Evolutionary conservation across 1,140 invertebrate species (phyloP).

Genomic region (Pachyrhynchus sulphureomaculatus): DNA sequence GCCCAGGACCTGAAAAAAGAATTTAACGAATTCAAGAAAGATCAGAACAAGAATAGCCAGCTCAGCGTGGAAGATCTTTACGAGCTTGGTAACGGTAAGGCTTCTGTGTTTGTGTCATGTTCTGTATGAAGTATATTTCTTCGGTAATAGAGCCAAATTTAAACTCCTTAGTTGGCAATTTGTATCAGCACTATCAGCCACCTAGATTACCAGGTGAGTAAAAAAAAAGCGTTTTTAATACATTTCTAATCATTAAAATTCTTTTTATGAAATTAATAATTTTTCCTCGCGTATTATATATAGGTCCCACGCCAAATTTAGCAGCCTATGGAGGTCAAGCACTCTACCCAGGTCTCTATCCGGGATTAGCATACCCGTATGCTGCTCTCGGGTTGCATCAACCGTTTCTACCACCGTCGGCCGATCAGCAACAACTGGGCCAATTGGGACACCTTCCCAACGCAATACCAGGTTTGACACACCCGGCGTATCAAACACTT

Average conservation of each 20-base stretch:
- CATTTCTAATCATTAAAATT: too few relatives aligned
- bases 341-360: constrained; percentile 44
- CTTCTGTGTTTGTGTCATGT: not conserved
- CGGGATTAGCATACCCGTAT: constrained; percentile 38
- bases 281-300: not conserved
- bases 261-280: too few relatives aligned
- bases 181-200: constrained; percentile 13
- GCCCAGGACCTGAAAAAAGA: constrained; percentile 61
- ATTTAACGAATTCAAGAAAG: constrained; percentile 62
- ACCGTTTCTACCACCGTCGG: constrained; percentile 10
- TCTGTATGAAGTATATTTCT: not conserved
- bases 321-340: constrained; percentile 19
- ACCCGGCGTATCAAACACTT: constrained; percentile 17
- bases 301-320: not conserved
- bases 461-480: constrained; percentile 27
- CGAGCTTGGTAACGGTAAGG: constrained; percentile 50
- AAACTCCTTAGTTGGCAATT: constrained; percentile 9
- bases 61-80: constrained; percentile 60
- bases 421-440: constrained; percentile 12
- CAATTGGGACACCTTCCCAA: constrained; percentile 13
- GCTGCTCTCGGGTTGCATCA: constrained; percentile 36
- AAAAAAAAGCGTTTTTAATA: too few relatives aligned
- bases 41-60: constrained; percentile 58
- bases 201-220: constrained; percentile 12
- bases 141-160: not conserved